Conservation (phyloP, 2,888 invertebrate genomes). For the Lochmaea capreae region DNA sequence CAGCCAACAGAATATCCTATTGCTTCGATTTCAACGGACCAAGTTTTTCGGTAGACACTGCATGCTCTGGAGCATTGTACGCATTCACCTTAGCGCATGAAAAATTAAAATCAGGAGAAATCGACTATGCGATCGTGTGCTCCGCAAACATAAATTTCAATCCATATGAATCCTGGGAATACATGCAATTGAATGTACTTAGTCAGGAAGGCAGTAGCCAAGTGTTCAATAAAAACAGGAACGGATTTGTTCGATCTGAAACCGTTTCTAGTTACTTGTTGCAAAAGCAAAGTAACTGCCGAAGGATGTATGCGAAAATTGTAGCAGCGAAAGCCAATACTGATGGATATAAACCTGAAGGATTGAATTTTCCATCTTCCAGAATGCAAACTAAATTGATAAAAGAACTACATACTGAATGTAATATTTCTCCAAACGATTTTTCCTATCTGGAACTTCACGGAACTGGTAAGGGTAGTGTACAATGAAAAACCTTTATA, state of each 20-base stretch:
- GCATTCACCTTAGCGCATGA: constrained; percentile 48
- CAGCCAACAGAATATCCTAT: constrained; percentile 50
- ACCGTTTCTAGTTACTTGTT: constrained; percentile 64
- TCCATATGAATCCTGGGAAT: constrained; percentile 2
- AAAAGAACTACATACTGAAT: constrained; percentile 68
- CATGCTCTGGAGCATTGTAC: constrained; percentile 50
- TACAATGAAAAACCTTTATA: too few relatives aligned
- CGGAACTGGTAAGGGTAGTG: constrained; percentile 67
- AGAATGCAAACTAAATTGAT: constrained; percentile 59
- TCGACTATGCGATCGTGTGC: constrained; percentile 45
- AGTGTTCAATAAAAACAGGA: constrained; percentile 43
- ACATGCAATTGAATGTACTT: constrained; percentile 6
- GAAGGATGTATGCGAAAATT: constrained; percentile 66
- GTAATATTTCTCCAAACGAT: constrained; percentile 66
- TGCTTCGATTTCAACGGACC: constrained; percentile 53
- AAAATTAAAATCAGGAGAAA: constrained; percentile 40
- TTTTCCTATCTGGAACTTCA: constrained; percentile 72
- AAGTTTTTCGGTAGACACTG: constrained; percentile 52
- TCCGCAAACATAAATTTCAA: constrained; percentile 1
- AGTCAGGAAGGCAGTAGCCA: constrained; percentile 23
- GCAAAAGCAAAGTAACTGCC: constrained; percentile 63
- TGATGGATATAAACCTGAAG: constrained; percentile 66
- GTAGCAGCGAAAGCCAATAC: constrained; percentile 69
- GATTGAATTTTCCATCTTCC: constrained; percentile 54
- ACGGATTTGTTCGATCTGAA: constrained; percentile 64